Conservation (phyloP, 37 sponge, comb jelly and placozoan genomes). For the Ephydatia muelleri region DNA sequence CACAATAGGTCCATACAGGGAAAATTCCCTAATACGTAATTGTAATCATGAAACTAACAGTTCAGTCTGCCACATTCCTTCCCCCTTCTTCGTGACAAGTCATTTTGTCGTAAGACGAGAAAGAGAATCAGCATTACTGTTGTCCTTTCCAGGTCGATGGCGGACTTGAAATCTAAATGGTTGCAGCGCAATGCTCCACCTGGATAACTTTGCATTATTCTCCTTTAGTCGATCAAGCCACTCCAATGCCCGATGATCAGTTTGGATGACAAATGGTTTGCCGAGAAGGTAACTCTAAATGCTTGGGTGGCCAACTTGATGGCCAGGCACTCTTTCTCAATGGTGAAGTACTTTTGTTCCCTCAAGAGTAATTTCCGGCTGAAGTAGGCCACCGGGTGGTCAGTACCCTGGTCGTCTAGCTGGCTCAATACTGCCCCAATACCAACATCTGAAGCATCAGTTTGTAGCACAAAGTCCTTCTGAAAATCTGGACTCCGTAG, state of each 20-base stretch:
- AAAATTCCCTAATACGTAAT: neutral
- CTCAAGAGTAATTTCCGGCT: slow-evolving; percentile 43
- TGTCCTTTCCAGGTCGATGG: slow-evolving; percentile 1
- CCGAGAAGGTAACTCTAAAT: slow-evolving; percentile 19
- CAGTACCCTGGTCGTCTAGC: slow-evolving; percentile 20
- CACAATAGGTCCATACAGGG: neutral
- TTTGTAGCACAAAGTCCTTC: slow-evolving; percentile 33
- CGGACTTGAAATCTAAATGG: slow-evolving; percentile 17
- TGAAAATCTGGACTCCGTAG: slow-evolving; percentile 30
- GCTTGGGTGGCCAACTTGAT: neutral
- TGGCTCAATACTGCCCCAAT: slow-evolving; percentile 61
- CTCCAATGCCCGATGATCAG: slow-evolving; percentile 38
- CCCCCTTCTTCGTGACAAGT: neutral
- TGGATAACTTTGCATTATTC: slow-evolving; percentile 12
- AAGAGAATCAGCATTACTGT: slow-evolving; percentile 43
- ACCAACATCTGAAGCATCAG: slow-evolving; percentile 50
- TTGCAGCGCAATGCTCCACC: slow-evolving; percentile 35
- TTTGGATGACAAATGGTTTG: neutral
- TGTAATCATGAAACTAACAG: neutral
- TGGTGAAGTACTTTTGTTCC: slow-evolving; percentile 29
- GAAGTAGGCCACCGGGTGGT: slow-evolving; percentile 49
- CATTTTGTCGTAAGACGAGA: slow-evolving; percentile 15
- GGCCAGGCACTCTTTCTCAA: slow-evolving; percentile 51
- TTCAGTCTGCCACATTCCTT: neutral
- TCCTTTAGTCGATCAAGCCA: slow-evolving; percentile 55